Conservation (phyloP, 2,888 invertebrate genomes). For the Pasiphila rectangulata region DNA sequence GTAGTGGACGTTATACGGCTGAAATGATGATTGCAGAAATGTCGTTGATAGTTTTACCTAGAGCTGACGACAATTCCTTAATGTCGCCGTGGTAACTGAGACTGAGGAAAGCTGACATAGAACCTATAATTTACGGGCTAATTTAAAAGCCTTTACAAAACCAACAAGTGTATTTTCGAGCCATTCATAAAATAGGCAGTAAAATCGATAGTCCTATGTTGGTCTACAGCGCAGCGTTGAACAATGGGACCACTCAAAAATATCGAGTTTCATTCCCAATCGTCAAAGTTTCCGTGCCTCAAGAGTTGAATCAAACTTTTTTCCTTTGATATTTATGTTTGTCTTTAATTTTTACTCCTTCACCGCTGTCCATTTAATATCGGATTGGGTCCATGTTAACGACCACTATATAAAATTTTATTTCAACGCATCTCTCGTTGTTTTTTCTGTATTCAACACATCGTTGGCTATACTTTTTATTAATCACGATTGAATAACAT, state of each 20-base stretch:
- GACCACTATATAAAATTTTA: slow-evolving; percentile 79
- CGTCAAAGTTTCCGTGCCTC: slow-evolving; percentile 56
- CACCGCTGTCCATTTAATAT: slow-evolving; percentile 76
- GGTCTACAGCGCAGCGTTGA: slow-evolving; percentile 54
- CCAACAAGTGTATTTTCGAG: slow-evolving; percentile 33
- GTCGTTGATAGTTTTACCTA: neutral
- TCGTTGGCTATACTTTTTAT: slow-evolving; percentile 73
- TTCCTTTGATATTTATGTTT: slow-evolving; percentile 72
- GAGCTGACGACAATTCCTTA: neutral
- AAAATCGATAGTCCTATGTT: slow-evolving; percentile 52
- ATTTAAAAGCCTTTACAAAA: slow-evolving; percentile 19
- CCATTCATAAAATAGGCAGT: slow-evolving; percentile 66
- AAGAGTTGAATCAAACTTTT: slow-evolving; percentile 66
- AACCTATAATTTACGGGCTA: slow-evolving; percentile 21
- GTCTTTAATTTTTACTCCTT: slow-evolving; percentile 78
- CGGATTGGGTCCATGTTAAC: slow-evolving; percentile 72
- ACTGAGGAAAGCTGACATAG: slow-evolving; percentile 10
- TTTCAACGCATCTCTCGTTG: slow-evolving; percentile 66
- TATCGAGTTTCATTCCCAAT: slow-evolving; percentile 73
- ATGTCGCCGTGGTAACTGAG: slow-evolving; percentile 1
- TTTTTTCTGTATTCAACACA: slow-evolving; percentile 69
- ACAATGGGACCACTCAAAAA: slow-evolving; percentile 58
- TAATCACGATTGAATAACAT: slow-evolving; percentile 54
- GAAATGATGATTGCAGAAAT: neutral
- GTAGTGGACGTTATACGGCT: too few species aligned